Conservation (phyloP, 2,797 vertebrate species). For the Hydrophis major region DNA sequence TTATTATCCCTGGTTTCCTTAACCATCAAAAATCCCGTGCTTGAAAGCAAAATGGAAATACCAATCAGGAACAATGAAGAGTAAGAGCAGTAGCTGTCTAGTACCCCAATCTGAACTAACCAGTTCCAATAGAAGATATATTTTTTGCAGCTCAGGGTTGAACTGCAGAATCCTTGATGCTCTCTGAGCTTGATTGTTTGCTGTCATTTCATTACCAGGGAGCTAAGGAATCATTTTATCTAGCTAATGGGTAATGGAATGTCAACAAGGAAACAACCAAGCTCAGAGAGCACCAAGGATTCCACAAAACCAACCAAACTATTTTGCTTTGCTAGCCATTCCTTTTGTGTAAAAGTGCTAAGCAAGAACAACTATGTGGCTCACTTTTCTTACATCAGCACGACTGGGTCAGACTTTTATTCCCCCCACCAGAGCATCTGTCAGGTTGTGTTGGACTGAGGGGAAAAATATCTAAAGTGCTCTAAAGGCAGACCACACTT, state of each 20-base stretch:
- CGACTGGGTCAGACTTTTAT: neutral
- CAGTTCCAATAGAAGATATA: neutral
- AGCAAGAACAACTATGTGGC: neutral
- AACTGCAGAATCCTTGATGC: neutral
- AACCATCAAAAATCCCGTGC: neutral
- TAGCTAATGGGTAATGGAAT: neutral
- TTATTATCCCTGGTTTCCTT: neutral
- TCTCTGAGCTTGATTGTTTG: neutral
- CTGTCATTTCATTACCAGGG: neutral
- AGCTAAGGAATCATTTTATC: neutral
- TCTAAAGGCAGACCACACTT: neutral
- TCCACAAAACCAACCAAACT: neutral
- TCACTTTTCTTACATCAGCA: neutral
- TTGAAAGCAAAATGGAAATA: neutral
- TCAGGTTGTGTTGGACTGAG: neutral
- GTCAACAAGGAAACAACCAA: neutral
- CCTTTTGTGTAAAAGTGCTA: neutral
- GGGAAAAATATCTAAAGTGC: neutral
- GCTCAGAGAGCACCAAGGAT: neutral
- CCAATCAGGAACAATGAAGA: too few relatives aligned
- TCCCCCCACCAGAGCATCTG: neutral
- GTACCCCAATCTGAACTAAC: neutral
- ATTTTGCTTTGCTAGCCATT: neutral
- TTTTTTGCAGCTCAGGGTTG: neutral
- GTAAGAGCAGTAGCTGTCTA: neutral